A percentile compares a stretch with the other conserved stretches of the same genome.
phyloP scores from a whole-genome alignment of 2,113 vertebrate genomes.

The Pardalotus punctatus region DNA sequence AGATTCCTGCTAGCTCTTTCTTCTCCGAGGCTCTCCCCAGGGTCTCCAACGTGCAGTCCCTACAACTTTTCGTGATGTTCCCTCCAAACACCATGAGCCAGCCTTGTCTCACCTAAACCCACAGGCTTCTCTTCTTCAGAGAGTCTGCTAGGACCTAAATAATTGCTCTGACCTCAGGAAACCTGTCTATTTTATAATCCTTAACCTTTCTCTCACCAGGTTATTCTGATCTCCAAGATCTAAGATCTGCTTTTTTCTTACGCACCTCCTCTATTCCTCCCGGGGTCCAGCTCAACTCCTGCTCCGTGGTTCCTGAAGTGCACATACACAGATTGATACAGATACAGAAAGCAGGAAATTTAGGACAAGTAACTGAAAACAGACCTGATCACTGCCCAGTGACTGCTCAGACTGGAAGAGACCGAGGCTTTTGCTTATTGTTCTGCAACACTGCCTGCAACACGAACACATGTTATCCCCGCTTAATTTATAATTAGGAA shows the following conservation, averaged over 20 bases:
- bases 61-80: not conserved
- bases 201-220: not conserved
- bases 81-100: rapidly evolving
- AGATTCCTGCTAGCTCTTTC: not conserved
- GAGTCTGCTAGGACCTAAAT: not conserved
- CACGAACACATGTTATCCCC: not conserved
- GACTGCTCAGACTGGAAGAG: conserved; percentile 11
- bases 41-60: not conserved
- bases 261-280: conserved; percentile 3
- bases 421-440: not conserved
- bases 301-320: conserved; percentile 3
- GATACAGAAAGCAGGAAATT: not conserved
- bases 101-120: rapidly evolving
- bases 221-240: not conserved
- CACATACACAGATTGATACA: not conserved
- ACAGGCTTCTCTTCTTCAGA: not conserved
- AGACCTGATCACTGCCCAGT: conserved; percentile 17
- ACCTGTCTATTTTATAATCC: not conserved
- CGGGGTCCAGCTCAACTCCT: not conserved
- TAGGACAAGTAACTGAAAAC: conserved; percentile 30
- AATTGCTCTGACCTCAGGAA: not conserved
- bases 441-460: not conserved
- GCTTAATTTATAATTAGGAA: not conserved
- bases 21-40: not conserved
- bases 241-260: not conserved